Conservation (phyloP, 2,113 vertebrate species). For the Sphyrna mokarran region DNA sequence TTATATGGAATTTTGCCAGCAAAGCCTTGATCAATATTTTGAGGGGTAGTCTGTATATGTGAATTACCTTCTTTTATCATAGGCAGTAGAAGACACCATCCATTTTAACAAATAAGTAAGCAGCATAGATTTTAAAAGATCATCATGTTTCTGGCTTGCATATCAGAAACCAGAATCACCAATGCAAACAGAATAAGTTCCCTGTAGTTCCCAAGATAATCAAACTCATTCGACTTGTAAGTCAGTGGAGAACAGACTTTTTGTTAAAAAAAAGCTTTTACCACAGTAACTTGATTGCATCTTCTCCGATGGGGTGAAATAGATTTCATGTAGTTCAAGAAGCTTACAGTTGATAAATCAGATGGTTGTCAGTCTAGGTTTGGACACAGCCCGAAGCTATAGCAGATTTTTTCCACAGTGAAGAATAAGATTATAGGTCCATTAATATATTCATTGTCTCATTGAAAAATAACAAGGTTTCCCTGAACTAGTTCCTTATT, state of each 20-base stretch:
- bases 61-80: neutral
- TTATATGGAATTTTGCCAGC: neutral
- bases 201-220: neutral
- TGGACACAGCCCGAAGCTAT: neutral
- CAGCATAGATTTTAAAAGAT: neutral
- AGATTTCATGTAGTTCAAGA: neutral
- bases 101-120: neutral
- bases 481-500: neutral
- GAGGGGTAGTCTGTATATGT: no score
- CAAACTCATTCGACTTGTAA: neutral
- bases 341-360: neutral
- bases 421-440: neutral
- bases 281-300: neutral
- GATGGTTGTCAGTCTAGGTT: neutral
- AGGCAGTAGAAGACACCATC: no score
- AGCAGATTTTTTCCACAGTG: neutral
- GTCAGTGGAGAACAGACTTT: neutral
- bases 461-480: neutral
- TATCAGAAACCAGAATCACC: neutral
- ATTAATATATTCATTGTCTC: conserved; percentile 17
- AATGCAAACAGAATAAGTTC: neutral
- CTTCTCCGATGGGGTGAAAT: neutral
- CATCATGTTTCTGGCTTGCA: neutral
- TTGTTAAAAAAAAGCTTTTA: neutral
- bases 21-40: neutral